Evolutionary conservation across 2,113 vertebrate species (phyloP), one percentile per base, ranked within the genome.

Genomic region (Ceratotherium simum): DNA sequence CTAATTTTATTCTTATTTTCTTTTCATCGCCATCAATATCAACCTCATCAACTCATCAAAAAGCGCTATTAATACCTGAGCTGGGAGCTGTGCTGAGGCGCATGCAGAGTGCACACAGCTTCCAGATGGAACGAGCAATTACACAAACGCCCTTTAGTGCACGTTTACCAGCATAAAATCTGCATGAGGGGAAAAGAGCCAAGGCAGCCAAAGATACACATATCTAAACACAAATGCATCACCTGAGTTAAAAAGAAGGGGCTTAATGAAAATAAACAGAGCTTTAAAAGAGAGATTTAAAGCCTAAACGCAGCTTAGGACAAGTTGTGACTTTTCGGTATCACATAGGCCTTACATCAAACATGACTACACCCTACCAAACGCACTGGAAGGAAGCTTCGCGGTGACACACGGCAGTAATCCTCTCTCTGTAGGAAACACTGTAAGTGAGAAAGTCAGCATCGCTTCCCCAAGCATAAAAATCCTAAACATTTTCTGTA

Each of bases 251-350:
- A 90, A 96, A 97, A 95, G 90, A 86, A 84, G 87, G 90, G 79
- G 70, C 60, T 97, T 98, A 96, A 81, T 97, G 75, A 90, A 97
- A 97, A 98, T 87, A 97, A 98, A 97, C 87, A 96, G 91, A 97
- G 97, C 83, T 88, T 97, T 97, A 86, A 93, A 85, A 62, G 75
- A 94, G 79, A 97, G 96, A 88, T 95, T 97, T 96, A 95, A 95
- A 94, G 93, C n/a, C 95, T 96, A 88, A 39, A 62, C 46, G 58
- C 83, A 85, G 91, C 96, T 97, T 94, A 94, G 92, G 82, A 84
- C 93, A 97, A 97, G 96, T 78, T 91, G 80, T 75, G 94, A 90
- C 91, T 96, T 92, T 90, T 76, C 70, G 0, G 20, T 70, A 92
- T 76, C 46, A 23, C 10, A 60, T 1, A 93, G 64, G 51, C 62